These are phyloP conservation scores for Stenurella melanura DNA, from an alignment of 2,888 invertebrate species.

Conservation along the genomic window DNA sequence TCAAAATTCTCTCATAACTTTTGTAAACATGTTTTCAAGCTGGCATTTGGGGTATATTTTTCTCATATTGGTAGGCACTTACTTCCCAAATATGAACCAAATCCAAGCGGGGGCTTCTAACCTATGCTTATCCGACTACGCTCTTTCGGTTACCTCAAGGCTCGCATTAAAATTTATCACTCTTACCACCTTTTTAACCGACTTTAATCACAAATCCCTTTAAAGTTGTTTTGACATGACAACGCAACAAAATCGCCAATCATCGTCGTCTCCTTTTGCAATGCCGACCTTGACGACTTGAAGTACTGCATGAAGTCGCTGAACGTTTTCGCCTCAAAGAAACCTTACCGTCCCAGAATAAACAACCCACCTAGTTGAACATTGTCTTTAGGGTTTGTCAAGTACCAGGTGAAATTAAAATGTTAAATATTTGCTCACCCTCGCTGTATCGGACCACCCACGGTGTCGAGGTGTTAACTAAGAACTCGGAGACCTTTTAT, in stretches of 20 bases:
- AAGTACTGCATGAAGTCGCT: slow-evolving; percentile 17
- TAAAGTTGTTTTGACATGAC: background rate
- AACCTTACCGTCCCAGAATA: slow-evolving; percentile 49
- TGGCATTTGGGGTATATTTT: no score
- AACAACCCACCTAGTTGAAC: slow-evolving; percentile 62
- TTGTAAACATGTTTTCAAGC: no score
- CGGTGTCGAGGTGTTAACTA: slow-evolving; percentile 58
- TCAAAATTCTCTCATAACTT: no score
- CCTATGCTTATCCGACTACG: no score
- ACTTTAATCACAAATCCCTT: background rate
- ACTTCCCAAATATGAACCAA: no score
- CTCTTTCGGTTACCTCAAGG: background rate
- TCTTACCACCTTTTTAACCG: slow-evolving; percentile 1
- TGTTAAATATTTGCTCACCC: slow-evolving; percentile 65
- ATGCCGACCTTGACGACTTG: slow-evolving; percentile 22
- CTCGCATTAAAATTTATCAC: background rate
- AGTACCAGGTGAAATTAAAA: slow-evolving; percentile 68
- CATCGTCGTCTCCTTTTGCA: slow-evolving; percentile 25
- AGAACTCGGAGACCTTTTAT: slow-evolving; percentile 40
- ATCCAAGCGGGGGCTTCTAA: no score
- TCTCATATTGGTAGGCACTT: no score
- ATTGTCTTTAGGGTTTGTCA: slow-evolving; percentile 66
- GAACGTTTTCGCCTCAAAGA: slow-evolving; percentile 46
- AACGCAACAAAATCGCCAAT: slow-evolving; percentile 28
- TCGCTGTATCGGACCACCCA: slow-evolving; percentile 64